Conservation (phyloP, 2,797 vertebrate species). For the Onychomys leucogaster region DNA sequence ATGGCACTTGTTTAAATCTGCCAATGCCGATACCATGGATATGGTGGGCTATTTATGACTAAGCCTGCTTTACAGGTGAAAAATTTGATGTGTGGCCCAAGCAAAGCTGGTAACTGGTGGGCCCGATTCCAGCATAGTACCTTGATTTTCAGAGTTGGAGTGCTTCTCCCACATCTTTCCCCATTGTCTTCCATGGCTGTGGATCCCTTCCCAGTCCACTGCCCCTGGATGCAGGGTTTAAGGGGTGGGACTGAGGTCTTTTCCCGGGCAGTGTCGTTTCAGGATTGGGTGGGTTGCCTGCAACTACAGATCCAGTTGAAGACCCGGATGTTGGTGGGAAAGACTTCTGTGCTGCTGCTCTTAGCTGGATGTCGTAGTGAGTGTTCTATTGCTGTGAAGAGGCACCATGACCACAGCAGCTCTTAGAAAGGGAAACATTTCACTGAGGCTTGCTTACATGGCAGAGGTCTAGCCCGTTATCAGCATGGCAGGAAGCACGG, state of each 20-base stretch:
- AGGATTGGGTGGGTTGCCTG: not conserved
- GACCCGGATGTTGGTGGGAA: not conserved
- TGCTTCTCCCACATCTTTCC: too few relatives aligned
- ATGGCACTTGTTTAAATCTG: not conserved
- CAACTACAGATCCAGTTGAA: not conserved
- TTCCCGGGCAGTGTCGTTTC: not conserved
- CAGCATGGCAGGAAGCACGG: not conserved
- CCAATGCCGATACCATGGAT: not conserved
- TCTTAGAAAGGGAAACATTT: not conserved
- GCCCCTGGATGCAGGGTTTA: not conserved
- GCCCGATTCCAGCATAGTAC: not conserved
- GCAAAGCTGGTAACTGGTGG: not conserved
- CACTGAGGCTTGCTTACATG: not conserved
- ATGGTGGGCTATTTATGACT: not conserved
- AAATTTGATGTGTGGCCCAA: not conserved
- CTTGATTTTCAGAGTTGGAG: not conserved
- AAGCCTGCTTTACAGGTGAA: not conserved
- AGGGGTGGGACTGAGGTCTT: not conserved
- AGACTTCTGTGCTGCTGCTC: not conserved
- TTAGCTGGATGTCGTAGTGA: not conserved
- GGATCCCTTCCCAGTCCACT: not conserved
- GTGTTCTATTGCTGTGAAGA: not conserved
- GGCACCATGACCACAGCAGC: not conserved
- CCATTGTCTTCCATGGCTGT: not conserved
- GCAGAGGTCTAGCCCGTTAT: not conserved